Percentiles rank a stretch among this genome's conserved stretches.
Evolutionary conservation across 2,113 vertebrate genomes (phyloP).

Genomic region (Alouatta palliata): DNA sequence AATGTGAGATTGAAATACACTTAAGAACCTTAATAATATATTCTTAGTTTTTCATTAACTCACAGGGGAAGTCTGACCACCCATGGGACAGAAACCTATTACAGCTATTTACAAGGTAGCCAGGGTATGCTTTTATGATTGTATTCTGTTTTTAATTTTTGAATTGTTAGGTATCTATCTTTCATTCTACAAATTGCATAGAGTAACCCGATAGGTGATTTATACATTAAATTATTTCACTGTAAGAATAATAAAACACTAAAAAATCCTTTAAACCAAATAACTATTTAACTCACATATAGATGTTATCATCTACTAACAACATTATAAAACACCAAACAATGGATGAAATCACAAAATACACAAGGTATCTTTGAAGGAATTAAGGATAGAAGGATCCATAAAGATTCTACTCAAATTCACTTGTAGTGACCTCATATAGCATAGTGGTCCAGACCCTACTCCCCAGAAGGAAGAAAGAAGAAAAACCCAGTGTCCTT

Average conservation of each 20-base stretch:
- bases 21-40: conserved; percentile 38
- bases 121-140: not conserved
- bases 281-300: conserved; percentile 13
- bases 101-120: conserved; percentile 4
- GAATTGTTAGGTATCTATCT: conserved; percentile 45
- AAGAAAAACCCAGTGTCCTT: not conserved
- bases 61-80: conserved; percentile 15
- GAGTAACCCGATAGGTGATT: conserved; percentile 38
- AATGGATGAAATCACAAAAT: conserved; percentile 38
- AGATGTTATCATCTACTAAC: not conserved
- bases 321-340: not conserved
- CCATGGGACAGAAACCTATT: conserved; percentile 6
- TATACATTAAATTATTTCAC: conserved; percentile 54
- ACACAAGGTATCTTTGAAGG: not conserved
- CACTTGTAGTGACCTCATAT: not conserved
- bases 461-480: not conserved
- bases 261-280: conserved; percentile 19
- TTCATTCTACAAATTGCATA: conserved; percentile 36
- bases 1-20: not conserved
- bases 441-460: not conserved
- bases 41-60: conserved; percentile 54
- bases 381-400: not conserved
- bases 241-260: conserved; percentile 47
- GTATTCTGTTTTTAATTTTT: conserved; percentile 56
- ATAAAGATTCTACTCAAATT: not conserved